These are phyloP conservation scores for Eptesicus fuscus DNA, from an alignment of 2,113 vertebrate genomes.

Conservation along the genomic window DNA sequence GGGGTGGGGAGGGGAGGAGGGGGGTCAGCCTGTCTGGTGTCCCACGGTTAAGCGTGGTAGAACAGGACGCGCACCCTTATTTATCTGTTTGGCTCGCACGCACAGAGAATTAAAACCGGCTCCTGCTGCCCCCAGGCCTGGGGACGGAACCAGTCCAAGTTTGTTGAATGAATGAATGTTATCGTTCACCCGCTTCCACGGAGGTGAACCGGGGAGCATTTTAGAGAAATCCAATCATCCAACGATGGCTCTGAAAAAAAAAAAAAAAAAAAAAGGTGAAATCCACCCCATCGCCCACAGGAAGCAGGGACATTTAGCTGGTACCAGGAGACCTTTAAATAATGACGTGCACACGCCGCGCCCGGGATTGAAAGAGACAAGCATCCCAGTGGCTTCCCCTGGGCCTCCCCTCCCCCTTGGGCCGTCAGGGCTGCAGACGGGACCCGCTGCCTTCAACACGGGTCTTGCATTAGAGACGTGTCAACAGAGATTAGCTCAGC, in stretches of 20 bases:
- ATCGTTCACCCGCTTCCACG: not conserved
- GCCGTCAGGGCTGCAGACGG: slow-evolving; percentile 69
- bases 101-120: fast-evolving
- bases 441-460: slow-evolving; percentile 77
- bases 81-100: fast-evolving
- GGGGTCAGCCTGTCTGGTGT: not conserved
- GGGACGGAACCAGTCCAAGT: not conserved
- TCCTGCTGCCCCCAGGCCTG: fast-evolving
- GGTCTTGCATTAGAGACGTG: slow-evolving; percentile 80
- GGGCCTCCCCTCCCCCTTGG: slow-evolving; percentile 72
- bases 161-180: not conserved
- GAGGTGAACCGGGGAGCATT: not conserved
- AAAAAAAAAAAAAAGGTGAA: slow-evolving; percentile 71
- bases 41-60: not conserved
- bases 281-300: slow-evolving; percentile 79
- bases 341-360: slow-evolving; percentile 64
- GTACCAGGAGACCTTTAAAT: slow-evolving; percentile 84
- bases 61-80: fast-evolving
- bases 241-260: slow-evolving; percentile 18
- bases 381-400: slow-evolving; percentile 74
- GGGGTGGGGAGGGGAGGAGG: too few relatives aligned
- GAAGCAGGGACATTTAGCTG: slow-evolving; percentile 83
- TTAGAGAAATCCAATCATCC: not conserved
- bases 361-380: slow-evolving; percentile 83
- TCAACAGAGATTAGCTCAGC: slow-evolving; percentile 85